Base-by-base conservation (phyloP, 2,888 invertebrate species). In the Hecatera dysodea region DNA sequence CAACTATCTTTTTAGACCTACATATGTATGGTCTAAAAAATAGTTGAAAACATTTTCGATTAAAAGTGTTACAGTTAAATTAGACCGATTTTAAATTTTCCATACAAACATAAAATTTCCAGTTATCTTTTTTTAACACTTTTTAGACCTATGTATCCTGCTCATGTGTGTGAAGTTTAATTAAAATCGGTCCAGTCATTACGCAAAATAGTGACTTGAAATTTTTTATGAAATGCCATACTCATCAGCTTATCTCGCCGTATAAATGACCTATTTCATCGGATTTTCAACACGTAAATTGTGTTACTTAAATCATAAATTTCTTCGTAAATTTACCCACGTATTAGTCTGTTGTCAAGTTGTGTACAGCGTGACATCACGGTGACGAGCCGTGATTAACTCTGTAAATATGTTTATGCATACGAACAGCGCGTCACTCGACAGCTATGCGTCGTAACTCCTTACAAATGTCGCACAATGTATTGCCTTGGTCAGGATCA, bases 341-440 rank as follows among this genome's bases (percentile, higher is more conserved):
- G 69, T 48, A 24, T 12, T 22, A 60, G 50, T 55, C 29, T 56
- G 64, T 75, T 61, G 80, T 62, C 55, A 75, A 57, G 67, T 69
- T 69, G 42, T 64, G 62, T 33, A 61, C 60, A 50, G 46, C 62
- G 78, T 87, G 85, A 87, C 87, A 84, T 87, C 86, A 86, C 52
- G 74, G 44, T 83, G 87, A 81, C 81, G 84, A 76, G 73, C 36
- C 63, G 72, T 78, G 85, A 86, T 84, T 78, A 84, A 80, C 74
- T 67, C 62, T 1, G 72, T 75, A 86, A 86, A 81, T 77, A 83
- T 82, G 82, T 67, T 63, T 61, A 62, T 72, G 72, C 74, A 62
- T 70, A 70, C 62, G 66, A 60, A 17, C 2, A 24, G 44, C 76
- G 73, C 84, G 77, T 83, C 80, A 82, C 64, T 42, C 64, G n/a